Base-by-base conservation (phyloP, 2,888 invertebrate species). In the Anoplius nigerrimus region DNA sequence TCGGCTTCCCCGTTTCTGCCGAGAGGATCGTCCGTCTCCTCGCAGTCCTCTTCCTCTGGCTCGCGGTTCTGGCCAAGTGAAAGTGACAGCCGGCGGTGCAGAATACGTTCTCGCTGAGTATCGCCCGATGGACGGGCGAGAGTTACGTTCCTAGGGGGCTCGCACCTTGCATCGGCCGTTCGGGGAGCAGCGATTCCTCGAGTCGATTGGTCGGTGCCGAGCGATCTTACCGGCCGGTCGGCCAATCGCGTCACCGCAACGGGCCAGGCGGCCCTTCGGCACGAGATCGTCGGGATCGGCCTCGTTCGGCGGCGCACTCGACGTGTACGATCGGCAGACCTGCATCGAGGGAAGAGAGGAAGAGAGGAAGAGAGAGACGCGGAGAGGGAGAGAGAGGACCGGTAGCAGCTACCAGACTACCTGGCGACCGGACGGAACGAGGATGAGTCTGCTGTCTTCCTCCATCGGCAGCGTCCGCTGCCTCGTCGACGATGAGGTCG, bases 401-500 rank as follows among this genome's bases (percentile, higher is more conserved):
- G 4, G 34, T 34, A 43, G 42, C 18, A 20, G 42, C 15, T 4
- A 24, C 4, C n/a, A 55, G 56, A 15, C 43, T 6, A n/a, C 22
- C 18, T 62, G 11, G 48, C 64, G 18, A 45, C 54, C 18, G 8
- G 34, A 6, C 6, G 11, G 11, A n/a, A 34, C 27, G 61, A 48
- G 46, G 72, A 69, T 68, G 72, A 88, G 88, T 88, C 87, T 87
- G 75, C 82, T 87, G 62, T 81, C 87, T 61, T 84, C 87, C 65
- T 82, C 85, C 63, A 81, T 83, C 74, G 82, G 79, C 80, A 81
- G 75, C 70, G 83, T 86, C 54, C 83, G 84, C 69, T 85, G 84
- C 72, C 85, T 86, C 69, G 84, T 85, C 69, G 89, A 89, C 75
- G 89, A 89, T 71, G 87, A 88, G 71, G 82, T 84, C 71, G 87